Conservation (phyloP, 2,113 vertebrate species). For the Ranitomeya imitator region DNA sequence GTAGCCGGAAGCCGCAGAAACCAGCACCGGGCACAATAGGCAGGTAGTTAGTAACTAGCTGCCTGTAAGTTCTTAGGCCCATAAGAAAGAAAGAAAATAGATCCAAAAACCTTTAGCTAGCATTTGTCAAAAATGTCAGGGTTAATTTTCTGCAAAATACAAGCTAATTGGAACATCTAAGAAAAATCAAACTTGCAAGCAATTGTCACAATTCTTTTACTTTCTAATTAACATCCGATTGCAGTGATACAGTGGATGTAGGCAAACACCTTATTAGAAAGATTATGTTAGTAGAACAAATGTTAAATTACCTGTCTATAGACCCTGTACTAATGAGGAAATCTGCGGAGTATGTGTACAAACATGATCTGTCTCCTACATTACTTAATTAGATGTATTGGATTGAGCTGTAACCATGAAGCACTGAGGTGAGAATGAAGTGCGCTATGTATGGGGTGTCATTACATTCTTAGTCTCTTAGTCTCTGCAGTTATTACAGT, state of each 20-base stretch:
- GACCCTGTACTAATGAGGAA: neutral
- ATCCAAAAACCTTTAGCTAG: too few relatives aligned
- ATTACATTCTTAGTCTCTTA: neutral
- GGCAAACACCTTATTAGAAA: neutral
- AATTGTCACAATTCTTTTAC: neutral
- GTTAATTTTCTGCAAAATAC: neutral
- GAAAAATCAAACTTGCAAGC: neutral
- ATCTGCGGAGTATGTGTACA: neutral
- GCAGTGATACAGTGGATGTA: neutral
- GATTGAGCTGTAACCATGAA: neutral
- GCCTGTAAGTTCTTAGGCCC: too few relatives aligned
- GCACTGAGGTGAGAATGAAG: neutral
- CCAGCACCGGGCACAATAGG: too few relatives aligned
- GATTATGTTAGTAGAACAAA: neutral
- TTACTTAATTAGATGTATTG: slow-evolving; percentile 15
- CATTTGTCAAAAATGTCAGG: neutral
- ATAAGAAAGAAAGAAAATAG: too few relatives aligned
- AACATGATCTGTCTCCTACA: neutral
- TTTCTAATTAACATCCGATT: too few relatives aligned
- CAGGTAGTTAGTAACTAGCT: too few relatives aligned
- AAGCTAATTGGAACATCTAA: neutral
- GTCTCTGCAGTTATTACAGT: neutral
- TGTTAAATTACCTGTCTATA: neutral
- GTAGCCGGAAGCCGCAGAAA: too few relatives aligned
- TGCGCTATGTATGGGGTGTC: neutral